These are phyloP conservation scores for Lanistes nyassanus DNA, from an alignment of 1,140 invertebrate genomes.

Conservation along the genomic window DNA sequence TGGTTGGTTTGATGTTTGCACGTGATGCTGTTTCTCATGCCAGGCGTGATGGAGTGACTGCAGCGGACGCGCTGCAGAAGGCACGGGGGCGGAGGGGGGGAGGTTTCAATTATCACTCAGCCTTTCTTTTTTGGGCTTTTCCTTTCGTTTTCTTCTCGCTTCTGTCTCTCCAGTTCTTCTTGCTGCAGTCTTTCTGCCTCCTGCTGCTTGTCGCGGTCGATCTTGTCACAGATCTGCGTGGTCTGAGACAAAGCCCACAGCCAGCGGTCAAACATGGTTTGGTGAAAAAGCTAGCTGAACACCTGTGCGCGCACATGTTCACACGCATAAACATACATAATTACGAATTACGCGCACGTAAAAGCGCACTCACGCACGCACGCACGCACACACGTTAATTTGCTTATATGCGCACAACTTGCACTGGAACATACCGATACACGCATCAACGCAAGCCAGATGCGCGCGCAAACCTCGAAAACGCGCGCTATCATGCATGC, in stretches of 20 bases:
- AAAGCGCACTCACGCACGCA: not conserved
- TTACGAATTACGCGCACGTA: not conserved
- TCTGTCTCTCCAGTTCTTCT: slow-evolving; percentile 26
- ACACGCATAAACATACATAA: not conserved
- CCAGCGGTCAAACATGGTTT: no score
- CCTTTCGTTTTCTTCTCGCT: slow-evolving; percentile 7
- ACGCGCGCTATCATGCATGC: no score
- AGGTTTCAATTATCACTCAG: no score
- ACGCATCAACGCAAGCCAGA: not conserved
- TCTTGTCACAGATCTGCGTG: slow-evolving; percentile 25
- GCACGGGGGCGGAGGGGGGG: no score
- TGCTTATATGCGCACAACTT: not conserved
- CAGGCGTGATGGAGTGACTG: no score
- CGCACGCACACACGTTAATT: slow-evolving; percentile 1
- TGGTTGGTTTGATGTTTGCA: no score
- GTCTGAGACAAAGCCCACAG: slow-evolving; percentile 4
- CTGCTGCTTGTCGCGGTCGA: slow-evolving; percentile 17
- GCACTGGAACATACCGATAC: not conserved
- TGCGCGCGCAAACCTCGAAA: not conserved
- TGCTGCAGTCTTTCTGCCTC: slow-evolving; percentile 17
- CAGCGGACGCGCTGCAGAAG: no score
- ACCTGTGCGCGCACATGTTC: no score
- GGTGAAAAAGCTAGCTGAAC: no score
- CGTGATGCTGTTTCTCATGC: no score
- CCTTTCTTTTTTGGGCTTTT: slow-evolving; percentile 17